Conservation (phyloP, 2,113 vertebrate species). For the Haemorhous mexicanus region DNA sequence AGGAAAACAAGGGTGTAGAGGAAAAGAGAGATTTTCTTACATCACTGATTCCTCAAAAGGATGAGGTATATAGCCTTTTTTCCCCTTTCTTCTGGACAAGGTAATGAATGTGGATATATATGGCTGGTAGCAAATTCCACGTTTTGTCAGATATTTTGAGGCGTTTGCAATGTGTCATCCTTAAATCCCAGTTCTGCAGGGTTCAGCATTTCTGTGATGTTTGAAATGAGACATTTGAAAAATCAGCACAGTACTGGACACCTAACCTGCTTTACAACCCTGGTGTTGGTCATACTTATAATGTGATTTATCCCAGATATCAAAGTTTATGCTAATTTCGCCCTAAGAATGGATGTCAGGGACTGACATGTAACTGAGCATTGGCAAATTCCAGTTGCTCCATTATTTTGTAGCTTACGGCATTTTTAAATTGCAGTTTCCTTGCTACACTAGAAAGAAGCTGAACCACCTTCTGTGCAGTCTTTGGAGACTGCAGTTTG, state of each 20-base stretch:
- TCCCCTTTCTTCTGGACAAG: neutral
- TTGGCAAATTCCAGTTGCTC: neutral
- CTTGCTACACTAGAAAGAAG: neutral
- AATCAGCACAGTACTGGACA: neutral
- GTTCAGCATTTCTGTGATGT: neutral
- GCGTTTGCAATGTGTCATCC: neutral
- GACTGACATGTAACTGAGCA: neutral
- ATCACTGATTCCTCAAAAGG: neutral
- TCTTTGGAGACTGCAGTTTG: neutral
- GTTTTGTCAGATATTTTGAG: neutral
- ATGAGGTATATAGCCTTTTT: neutral
- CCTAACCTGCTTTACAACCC: neutral
- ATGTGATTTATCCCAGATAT: neutral
- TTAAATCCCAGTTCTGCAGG: neutral
- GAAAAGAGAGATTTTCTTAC: neutral
- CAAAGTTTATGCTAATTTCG: neutral
- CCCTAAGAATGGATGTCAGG: neutral
- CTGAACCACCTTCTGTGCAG: neutral
- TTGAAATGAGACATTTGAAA: neutral
- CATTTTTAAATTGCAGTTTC: neutral
- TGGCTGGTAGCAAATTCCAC: neutral
- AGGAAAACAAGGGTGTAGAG: neutral
- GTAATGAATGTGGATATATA: rapidly evolving
- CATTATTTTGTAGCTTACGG: neutral
- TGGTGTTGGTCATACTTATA: neutral